Evolutionary conservation across 2,113 vertebrate genomes (phyloP), one percentile per base, ranked within the genome.

Genomic region (Apteryx mantelli): DNA sequence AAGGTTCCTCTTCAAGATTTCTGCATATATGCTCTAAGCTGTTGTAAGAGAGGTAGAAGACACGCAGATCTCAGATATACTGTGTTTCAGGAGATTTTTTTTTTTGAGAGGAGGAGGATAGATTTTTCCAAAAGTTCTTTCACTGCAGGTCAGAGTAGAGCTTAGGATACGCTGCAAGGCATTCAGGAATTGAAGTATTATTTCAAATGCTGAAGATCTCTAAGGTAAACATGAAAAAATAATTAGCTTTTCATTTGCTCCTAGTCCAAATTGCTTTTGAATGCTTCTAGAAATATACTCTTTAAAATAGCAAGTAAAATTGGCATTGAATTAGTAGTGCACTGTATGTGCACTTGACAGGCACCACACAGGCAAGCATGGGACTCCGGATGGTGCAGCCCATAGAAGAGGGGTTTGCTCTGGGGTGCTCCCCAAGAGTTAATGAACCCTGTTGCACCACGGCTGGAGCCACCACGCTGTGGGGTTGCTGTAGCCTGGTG

Each of bases 241-340:
- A 83, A 86, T 94, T 84, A 52, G 11, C 5, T 91, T 88, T 94
- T 75, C 32, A 34, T 60, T 60, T 60, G 32, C 56, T 56, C 71
- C 28, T 44, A 80, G 60, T 74, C 21, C 24, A 44, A 93, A 96
- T 64, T 88, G n/a, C 64, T 78, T 96, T 92, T 86, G 64, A 88
- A 50, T 78, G 48, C 55, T 86, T 84, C 28, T 46, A 68, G 95
- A 96, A 93, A 90, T 90, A 86, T 25, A 25, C 40, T 77, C 25
- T 82, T 69, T 71, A 55, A 66, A 92, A 84, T 83, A 89, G 86
- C 71, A 94, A 78, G 20, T 70, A 52, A 86, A 91, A 88, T 42
- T 32, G 3, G 7, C 63, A 71, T 52, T 92, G 58, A 91, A 71
- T 81, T 91, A 64, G 50, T 71, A 78, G 68, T 46, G 36, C 75